phyloP scores from a whole-genome alignment of 1,140 invertebrate species.

The Trissolcus basalis region DNA sequence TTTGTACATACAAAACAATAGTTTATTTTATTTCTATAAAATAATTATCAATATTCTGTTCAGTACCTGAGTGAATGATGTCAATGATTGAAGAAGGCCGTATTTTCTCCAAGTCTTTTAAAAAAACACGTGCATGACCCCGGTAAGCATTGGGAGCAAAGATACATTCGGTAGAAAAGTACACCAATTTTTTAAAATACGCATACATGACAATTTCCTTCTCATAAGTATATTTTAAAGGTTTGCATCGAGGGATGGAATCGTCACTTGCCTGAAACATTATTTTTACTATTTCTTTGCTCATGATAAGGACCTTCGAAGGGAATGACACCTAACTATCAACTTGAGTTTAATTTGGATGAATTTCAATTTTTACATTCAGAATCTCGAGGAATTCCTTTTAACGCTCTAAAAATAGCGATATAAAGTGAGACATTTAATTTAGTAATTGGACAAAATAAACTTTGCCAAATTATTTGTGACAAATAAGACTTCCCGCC shows the following conservation, averaged over 20 bases:
- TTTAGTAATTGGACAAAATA: no score
- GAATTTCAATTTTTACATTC: no score
- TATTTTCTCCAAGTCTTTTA: slow-evolving; percentile 98
- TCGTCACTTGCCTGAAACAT: slow-evolving; percentile 85
- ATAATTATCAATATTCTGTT: background rate
- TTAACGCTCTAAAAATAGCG: no score
- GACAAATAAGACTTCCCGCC: no score
- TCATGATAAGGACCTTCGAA: no score
- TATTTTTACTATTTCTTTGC: slow-evolving; percentile 4
- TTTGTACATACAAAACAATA: no score
- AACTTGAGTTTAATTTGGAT: no score
- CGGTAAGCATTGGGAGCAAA: slow-evolving; percentile 99
- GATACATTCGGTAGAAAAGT: slow-evolving; percentile 99
- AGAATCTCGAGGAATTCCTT: no score
- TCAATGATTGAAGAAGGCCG: slow-evolving; percentile 96
- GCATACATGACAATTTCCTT: slow-evolving; percentile 99
- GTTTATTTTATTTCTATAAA: no score
- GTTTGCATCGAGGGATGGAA: slow-evolving; percentile 94
- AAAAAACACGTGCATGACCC: slow-evolving; percentile 92
- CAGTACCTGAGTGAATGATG: slow-evolving; percentile 94
- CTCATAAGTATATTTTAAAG: slow-evolving; percentile 99
- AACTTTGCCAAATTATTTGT: no score
- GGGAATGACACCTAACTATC: no score
- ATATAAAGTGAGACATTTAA: no score
- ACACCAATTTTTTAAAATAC: slow-evolving; percentile 97